Conservation (phyloP, 2,113 vertebrate species). For the Mesitornis unicolor region DNA sequence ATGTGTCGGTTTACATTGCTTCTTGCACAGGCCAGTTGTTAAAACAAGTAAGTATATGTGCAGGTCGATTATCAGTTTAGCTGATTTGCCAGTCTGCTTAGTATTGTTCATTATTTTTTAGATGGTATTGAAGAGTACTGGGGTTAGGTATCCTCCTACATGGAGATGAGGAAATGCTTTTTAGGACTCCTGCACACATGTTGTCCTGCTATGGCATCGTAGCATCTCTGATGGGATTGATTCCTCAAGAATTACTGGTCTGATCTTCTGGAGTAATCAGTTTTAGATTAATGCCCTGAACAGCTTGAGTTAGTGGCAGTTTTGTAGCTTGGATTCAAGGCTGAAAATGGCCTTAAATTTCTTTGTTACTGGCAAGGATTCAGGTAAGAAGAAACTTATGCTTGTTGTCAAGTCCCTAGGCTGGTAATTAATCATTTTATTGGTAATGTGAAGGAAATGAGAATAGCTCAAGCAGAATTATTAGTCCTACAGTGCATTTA, state of each 20-base stretch:
- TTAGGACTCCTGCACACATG: fast-evolving
- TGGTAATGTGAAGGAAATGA: neutral
- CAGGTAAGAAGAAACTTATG: neutral
- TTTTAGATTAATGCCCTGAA: neutral
- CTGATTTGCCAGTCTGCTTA: neutral
- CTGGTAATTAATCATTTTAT: neutral
- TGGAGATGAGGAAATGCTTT: neutral
- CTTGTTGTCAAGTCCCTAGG: neutral
- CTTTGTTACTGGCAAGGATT: neutral
- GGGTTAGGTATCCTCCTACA: neutral
- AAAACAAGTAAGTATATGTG: neutral
- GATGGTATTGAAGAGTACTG: neutral
- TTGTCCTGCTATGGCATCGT: neutral
- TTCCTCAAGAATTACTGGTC: neutral
- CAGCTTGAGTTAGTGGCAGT: neutral
- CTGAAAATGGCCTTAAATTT: neutral
- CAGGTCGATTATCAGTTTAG: neutral
- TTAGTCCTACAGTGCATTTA: neutral
- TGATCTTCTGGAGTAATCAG: too few species aligned
- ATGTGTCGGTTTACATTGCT: neutral
- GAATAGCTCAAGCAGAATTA: neutral
- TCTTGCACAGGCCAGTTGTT: too few species aligned
- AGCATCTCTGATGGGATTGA: neutral
- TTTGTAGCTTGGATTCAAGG: neutral
- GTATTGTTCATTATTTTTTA: neutral